These are phyloP conservation scores for Lepus americanus DNA, from an alignment of 2,113 vertebrate genomes.

Conservation along the genomic window DNA sequence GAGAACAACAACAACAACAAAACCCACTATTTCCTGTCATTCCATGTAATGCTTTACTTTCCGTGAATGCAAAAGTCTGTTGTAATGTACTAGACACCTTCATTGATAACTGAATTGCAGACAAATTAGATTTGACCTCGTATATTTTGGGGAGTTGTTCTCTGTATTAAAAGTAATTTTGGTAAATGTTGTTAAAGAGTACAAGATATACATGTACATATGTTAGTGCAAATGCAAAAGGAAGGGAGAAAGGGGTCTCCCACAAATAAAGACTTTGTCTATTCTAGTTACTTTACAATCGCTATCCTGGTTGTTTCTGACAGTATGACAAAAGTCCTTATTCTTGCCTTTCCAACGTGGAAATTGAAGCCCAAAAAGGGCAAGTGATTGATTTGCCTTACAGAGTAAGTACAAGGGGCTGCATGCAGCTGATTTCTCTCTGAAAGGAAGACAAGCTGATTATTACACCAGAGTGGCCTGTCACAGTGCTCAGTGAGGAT, in stretches of 20 bases:
- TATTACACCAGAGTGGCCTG: neutral
- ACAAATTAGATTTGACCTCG: neutral
- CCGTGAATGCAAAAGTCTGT: neutral
- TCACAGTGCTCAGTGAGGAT: neutral
- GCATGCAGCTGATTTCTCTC: neutral
- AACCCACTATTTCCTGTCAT: neutral
- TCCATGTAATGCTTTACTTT: neutral
- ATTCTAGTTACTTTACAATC: neutral
- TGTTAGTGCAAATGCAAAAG: neutral
- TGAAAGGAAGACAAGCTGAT: neutral
- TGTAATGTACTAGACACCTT: neutral
- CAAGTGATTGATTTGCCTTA: neutral
- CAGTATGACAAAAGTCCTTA: neutral
- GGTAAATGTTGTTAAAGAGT: neutral
- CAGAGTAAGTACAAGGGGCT: neutral
- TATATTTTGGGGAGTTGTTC: neutral
- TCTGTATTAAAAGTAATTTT: slow-evolving; percentile 32
- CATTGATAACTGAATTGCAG: neutral
- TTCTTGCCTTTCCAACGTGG: neutral
- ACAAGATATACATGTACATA: neutral
- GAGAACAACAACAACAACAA: neutral
- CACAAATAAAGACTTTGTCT: neutral
- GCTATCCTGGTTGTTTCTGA: neutral
- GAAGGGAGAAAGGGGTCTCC: neutral
- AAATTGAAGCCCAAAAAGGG: slow-evolving; percentile 13